A percentile compares a stretch with the other conserved stretches of the same genome.
These are phyloP conservation scores for Priocnemis perturbator DNA, from an alignment of 2,888 invertebrate species.

Conservation along the genomic window DNA sequence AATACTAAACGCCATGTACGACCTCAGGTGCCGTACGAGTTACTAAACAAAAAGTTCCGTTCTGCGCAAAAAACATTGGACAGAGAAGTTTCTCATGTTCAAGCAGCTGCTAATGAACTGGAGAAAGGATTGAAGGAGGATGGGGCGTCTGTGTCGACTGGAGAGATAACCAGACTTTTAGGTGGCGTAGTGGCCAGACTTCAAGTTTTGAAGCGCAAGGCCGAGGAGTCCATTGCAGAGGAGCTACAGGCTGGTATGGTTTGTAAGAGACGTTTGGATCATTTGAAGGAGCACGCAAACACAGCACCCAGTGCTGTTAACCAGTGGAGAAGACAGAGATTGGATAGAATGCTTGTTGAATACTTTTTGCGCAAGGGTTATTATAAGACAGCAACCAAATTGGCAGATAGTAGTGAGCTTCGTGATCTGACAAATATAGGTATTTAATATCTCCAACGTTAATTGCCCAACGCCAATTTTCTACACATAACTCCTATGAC, in stretches of 20 bases:
- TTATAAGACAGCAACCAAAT: slow-evolving; percentile 93
- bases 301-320: slow-evolving; percentile 78
- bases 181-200: slow-evolving; percentile 94
- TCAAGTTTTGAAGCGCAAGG: slow-evolving; percentile 93
- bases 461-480: too few species aligned
- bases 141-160: slow-evolving; percentile 78
- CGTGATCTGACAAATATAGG: slow-evolving; percentile 95
- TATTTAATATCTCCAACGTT: too few species aligned
- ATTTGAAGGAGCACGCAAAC: slow-evolving; percentile 87
- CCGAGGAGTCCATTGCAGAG: slow-evolving; percentile 94
- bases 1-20: too few species aligned
- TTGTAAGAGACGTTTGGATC: slow-evolving; percentile 94
- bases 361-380: slow-evolving; percentile 96
- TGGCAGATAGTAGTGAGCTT: slow-evolving; percentile 88
- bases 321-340: slow-evolving; percentile 89
- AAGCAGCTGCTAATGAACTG: slow-evolving; percentile 86
- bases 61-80: slow-evolving; percentile 96
- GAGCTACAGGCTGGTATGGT: slow-evolving; percentile 93
- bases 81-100: slow-evolving; percentile 93
- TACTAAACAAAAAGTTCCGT: slow-evolving; percentile 97
- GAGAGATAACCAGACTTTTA: slow-evolving; percentile 87
- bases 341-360: slow-evolving; percentile 97
- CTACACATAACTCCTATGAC: slow-evolving; percentile 45
- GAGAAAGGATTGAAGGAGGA: slow-evolving; percentile 83
- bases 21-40: slow-evolving; percentile 94